Evolutionary conservation across 2,113 vertebrate species (phyloP).

Genomic region (Vanacampus margaritifer): DNA sequence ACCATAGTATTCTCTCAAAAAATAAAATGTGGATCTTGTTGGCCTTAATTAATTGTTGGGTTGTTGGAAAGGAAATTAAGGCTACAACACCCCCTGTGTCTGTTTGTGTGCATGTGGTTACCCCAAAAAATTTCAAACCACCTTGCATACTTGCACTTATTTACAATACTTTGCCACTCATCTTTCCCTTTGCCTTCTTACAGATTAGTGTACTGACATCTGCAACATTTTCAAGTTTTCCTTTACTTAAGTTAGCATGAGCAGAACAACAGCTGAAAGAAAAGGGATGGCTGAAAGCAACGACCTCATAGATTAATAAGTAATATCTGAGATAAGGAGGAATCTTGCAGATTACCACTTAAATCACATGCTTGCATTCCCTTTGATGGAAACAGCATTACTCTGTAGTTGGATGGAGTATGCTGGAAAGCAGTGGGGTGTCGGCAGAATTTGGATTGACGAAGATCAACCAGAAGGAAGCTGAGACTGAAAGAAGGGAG

Average conservation of each 20-base stretch:
- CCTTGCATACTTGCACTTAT: too few species aligned
- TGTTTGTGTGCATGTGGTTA: too few species aligned
- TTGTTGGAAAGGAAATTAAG: too few species aligned
- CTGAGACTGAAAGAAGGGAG: slow-evolving; percentile 21
- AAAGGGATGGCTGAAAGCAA: not conserved
- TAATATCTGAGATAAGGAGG: not conserved
- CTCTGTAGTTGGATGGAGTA: slow-evolving; percentile 13
- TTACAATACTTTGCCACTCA: not conserved
- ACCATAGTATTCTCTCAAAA: too few species aligned
- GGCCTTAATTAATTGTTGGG: too few species aligned
- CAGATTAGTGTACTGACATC: not conserved
- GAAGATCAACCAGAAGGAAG: slow-evolving; percentile 29
- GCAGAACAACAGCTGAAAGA: not conserved
- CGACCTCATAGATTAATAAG: too few species aligned
- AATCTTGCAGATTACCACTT: slow-evolving; percentile 2
- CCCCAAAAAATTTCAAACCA: too few species aligned
- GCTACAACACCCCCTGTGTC: too few species aligned
- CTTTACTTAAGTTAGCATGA: not conserved
- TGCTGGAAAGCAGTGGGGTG: slow-evolving; percentile 16
- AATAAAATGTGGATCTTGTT: too few species aligned
- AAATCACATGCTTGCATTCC: slow-evolving; percentile 9
- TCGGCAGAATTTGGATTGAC: slow-evolving; percentile 33
- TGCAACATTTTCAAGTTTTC: not conserved
- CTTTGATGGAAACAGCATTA: slow-evolving; percentile 29
- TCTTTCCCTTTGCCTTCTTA: not conserved